Conservation (phyloP, 2,797 vertebrate species). For the Diplodus sargus region DNA sequence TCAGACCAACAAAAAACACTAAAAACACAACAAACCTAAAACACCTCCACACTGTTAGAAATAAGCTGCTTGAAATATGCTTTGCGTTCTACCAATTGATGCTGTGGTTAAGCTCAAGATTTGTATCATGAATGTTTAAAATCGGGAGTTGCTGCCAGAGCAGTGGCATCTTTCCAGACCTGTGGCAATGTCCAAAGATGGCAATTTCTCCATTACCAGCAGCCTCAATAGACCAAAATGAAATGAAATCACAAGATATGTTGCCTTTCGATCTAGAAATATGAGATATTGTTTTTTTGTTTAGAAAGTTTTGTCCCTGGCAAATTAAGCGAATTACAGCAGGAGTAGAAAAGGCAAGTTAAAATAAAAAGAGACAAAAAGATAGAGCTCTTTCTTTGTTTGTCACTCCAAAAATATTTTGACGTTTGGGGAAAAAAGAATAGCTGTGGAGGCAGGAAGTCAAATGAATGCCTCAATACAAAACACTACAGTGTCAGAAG, state of each 20-base stretch:
- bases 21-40: neutral
- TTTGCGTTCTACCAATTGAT: constrained; percentile 36
- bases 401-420: neutral
- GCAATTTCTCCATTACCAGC: constrained; percentile 56
- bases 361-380: neutral
- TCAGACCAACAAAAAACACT: too few relatives aligned
- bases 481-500: neutral
- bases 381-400: neutral
- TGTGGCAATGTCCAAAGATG: constrained; percentile 59
- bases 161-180: constrained; percentile 53
- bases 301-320: constrained; percentile 1
- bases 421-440: neutral
- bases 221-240: constrained; percentile 50
- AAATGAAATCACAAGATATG: constrained; percentile 47
- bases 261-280: constrained; percentile 42
- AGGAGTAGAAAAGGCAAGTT: constrained; percentile 3
- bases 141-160: constrained; percentile 49
- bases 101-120: constrained; percentile 39
- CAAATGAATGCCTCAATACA: constrained; percentile 4
- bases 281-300: constrained; percentile 33
- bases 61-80: constrained; percentile 28
- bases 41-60: constrained; percentile 29
- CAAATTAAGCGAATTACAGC: neutral
- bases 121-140: constrained; percentile 40
- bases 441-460: neutral